Evolutionary conservation across 2,797 vertebrate species (phyloP).

Genomic region (Heterohyrax brucei): DNA sequence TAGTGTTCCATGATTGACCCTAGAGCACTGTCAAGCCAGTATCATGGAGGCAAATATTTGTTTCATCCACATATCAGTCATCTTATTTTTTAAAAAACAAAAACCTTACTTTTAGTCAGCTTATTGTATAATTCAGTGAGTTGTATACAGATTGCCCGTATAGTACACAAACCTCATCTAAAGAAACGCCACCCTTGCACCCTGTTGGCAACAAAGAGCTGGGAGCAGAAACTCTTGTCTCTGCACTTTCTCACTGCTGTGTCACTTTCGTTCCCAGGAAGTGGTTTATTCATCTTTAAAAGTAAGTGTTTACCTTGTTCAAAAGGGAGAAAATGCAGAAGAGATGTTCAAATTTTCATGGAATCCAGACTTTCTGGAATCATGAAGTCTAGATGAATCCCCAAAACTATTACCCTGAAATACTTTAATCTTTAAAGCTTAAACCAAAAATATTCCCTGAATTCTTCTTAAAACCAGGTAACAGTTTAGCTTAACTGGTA

Average conservation of each 20-base stretch:
- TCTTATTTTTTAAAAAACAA: neutral
- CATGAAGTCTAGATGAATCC: no score
- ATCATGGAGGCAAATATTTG: neutral
- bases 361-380: no score
- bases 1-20: neutral
- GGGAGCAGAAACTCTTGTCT: neutral
- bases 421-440: no score
- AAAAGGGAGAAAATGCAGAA: no score
- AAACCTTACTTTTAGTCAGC: neutral
- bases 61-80: neutral
- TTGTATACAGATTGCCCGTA: neutral
- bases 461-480: no score
- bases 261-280: neutral
- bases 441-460: no score
- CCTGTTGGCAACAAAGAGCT: neutral
- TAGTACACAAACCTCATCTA: neutral
- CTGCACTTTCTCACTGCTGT: neutral
- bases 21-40: neutral
- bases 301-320: neutral
- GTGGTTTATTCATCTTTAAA: neutral
- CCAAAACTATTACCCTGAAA: no score
- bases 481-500: no score
- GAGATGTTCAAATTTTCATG: no score
- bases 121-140: neutral
- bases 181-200: neutral